Percentiles rank a stretch among this genome's conserved stretches.
Conservation (phyloP, 2,113 vertebrate species). For the Natator depressus region DNA sequence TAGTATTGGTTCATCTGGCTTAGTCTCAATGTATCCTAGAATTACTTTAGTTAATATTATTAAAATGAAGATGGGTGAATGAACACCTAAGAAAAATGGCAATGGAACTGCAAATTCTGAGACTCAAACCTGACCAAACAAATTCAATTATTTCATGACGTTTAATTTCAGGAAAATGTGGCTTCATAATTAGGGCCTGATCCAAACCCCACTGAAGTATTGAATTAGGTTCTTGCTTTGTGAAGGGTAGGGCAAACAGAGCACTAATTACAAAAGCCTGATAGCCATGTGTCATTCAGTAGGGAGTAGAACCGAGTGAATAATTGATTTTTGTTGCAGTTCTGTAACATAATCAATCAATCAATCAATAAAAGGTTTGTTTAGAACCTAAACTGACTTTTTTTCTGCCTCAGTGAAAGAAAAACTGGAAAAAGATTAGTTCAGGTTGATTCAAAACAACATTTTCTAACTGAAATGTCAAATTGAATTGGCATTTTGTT, state of each 20-base stretch:
- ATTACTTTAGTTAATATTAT: conserved; percentile 8
- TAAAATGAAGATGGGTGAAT: neutral
- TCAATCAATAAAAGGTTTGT: neutral
- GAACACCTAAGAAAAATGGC: neutral
- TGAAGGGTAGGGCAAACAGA: neutral
- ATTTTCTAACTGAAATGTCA: neutral
- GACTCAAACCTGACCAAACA: neutral
- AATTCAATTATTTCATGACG: neutral
- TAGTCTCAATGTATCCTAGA: neutral
- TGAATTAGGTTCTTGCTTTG: neutral
- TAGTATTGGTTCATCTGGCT: neutral
- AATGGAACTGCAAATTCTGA: neutral
- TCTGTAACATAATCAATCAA: neutral
- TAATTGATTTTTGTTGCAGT: neutral
- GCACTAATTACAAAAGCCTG: accelerated
- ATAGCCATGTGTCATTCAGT: neutral
- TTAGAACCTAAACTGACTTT: neutral
- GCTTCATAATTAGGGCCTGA: neutral
- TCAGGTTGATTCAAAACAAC: neutral
- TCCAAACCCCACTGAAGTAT: neutral
- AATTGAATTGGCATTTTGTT: neutral
- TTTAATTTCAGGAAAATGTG: neutral
- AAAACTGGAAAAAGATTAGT: neutral
- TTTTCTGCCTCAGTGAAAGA: no score
- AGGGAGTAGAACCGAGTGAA: neutral